phyloP scores from a whole-genome alignment of 2,888 invertebrate species.

The Xylota segnis region DNA sequence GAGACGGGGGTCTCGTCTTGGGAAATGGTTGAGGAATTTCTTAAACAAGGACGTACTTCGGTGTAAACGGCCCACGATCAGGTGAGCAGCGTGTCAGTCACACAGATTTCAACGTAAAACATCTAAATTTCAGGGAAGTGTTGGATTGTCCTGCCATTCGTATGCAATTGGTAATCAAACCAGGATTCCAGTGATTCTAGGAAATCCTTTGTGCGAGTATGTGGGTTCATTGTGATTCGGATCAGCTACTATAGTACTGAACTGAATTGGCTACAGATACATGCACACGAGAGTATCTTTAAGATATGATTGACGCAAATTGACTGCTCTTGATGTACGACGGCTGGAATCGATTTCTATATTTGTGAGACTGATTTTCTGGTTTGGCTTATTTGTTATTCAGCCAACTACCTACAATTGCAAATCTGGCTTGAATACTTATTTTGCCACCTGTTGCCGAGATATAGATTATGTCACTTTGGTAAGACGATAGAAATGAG shows the following conservation, averaged over 20 bases:
- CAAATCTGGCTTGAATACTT: neutral
- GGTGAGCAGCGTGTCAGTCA: neutral
- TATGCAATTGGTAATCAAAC: slow-evolving; percentile 10
- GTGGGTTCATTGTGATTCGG: slow-evolving; percentile 31
- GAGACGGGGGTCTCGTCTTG: neutral
- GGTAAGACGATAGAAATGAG: too few species aligned
- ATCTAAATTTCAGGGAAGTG: neutral
- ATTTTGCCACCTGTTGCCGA: neutral
- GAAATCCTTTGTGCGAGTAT: slow-evolving; percentile 27
- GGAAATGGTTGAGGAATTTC: too few species aligned
- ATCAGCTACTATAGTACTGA: slow-evolving; percentile 20
- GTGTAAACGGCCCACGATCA: too few species aligned
- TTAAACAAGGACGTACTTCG: too few species aligned
- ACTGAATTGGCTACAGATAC: slow-evolving; percentile 31
- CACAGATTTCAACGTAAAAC: neutral
- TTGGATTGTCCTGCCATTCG: neutral
- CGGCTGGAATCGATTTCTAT: neutral
- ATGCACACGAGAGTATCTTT: neutral
- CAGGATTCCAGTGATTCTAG: slow-evolving; percentile 1
- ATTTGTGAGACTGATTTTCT: neutral
- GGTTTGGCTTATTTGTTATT: neutral
- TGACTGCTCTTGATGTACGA: neutral
- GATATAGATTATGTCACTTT: neutral
- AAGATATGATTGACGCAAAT: slow-evolving; percentile 19
- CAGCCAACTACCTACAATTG: neutral